Conservation (phyloP, 2,797 vertebrate genomes). For the Loriculus beryllinus region DNA sequence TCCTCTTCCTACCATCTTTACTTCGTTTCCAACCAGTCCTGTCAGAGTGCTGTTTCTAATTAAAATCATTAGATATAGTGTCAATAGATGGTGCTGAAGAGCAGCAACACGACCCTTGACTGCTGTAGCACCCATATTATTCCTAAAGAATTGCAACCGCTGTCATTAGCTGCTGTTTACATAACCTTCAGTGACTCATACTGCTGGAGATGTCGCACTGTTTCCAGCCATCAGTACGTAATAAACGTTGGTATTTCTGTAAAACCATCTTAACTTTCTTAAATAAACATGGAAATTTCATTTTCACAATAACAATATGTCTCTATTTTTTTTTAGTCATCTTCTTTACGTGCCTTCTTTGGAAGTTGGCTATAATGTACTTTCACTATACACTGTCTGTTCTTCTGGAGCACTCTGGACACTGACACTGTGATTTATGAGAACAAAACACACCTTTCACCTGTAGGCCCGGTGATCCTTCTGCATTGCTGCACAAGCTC, state of each 20-base stretch:
- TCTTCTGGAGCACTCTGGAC: neutral
- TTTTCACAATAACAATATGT: neutral
- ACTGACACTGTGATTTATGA: neutral
- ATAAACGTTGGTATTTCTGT: neutral
- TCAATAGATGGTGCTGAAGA: slow-evolving; percentile 6
- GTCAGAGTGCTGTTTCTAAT: neutral
- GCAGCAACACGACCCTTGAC: neutral
- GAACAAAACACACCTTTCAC: neutral
- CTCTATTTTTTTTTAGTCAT: neutral
- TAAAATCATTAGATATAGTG: neutral
- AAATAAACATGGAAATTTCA: neutral
- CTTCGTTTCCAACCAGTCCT: neutral
- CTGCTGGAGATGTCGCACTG: neutral
- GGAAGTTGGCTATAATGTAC: neutral
- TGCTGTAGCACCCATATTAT: neutral
- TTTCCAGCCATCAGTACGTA: neutral
- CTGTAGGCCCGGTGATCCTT: neutral
- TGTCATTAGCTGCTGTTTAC: neutral
- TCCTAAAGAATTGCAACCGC: neutral
- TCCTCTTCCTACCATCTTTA: neutral
- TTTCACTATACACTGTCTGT: neutral
- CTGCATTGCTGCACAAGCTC: neutral
- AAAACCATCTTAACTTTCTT: neutral
- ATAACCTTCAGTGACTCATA: neutral
- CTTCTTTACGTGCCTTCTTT: neutral